A percentile compares a stretch with the other conserved stretches of the same genome.
Evolutionary conservation across 2,113 vertebrate genomes (phyloP).

Genomic region (Rissa tridactyla): DNA sequence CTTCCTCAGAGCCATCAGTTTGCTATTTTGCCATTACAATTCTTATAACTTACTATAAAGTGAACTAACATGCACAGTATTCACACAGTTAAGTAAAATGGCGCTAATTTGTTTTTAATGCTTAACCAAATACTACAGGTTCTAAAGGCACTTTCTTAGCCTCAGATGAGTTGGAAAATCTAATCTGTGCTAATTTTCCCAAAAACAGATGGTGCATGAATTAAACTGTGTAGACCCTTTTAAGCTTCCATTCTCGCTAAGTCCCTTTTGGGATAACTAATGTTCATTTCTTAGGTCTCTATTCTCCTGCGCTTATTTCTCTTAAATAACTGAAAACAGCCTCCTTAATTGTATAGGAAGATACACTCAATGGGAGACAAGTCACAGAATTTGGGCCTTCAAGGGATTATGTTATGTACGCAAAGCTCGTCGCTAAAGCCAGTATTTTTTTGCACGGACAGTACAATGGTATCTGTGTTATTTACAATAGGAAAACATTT

Average conservation of each 20-base stretch:
- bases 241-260: constrained; percentile 32
- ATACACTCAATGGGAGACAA: not conserved
- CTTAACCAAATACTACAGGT: constrained; percentile 33
- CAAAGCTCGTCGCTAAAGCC: not conserved
- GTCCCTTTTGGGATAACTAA: constrained; percentile 49
- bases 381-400: not conserved
- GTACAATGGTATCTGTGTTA: not conserved
- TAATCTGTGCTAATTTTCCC: constrained; percentile 58
- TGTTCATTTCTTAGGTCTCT: constrained; percentile 51
- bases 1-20: not conserved
- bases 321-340: constrained; percentile 8
- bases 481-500: not conserved
- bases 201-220: constrained; percentile 52
- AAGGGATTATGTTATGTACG: not conserved
- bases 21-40: not conserved
- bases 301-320: constrained; percentile 8
- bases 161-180: constrained; percentile 46
- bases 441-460: not conserved
- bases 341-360: not conserved
- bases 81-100: not conserved
- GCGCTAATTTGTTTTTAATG: constrained; percentile 33
- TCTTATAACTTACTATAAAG: not conserved
- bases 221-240: constrained; percentile 38
- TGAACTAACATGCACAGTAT: not conserved
- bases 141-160: constrained; percentile 25